phyloP scores from a whole-genome alignment of 2,113 vertebrate genomes.

The Hydrochoerus hydrochaeris region DNA sequence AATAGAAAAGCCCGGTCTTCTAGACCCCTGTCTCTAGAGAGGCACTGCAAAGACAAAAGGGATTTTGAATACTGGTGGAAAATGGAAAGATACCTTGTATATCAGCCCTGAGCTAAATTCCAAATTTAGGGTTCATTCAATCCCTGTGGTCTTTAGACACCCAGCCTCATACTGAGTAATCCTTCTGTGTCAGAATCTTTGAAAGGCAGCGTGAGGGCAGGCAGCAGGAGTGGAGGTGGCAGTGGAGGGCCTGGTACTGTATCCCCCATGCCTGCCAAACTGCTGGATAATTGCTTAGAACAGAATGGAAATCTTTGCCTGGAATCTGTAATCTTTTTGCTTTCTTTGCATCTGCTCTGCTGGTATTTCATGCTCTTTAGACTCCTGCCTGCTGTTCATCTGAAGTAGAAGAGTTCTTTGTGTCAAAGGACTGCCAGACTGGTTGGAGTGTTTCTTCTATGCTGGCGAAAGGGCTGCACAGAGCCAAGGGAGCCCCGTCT shows the following conservation, averaged over 20 bases:
- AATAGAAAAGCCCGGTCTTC: neutral
- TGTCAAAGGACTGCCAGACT: neutral
- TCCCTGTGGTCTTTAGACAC: slow-evolving; percentile 40
- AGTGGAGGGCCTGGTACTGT: neutral
- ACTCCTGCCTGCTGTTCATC: neutral
- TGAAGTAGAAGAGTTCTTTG: slow-evolving; percentile 18
- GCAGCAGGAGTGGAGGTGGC: neutral
- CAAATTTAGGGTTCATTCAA: neutral
- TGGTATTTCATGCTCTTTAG: neutral
- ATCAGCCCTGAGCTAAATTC: neutral
- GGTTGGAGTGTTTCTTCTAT: neutral
- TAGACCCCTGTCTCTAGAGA: neutral
- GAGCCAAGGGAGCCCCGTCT: neutral
- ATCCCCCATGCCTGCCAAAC: neutral
- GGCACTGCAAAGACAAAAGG: neutral
- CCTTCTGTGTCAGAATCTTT: slow-evolving; percentile 16
- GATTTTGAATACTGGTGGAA: neutral
- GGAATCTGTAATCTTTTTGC: neutral
- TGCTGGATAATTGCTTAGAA: neutral
- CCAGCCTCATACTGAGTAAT: neutral
- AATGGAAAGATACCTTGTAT: slow-evolving; percentile 16
- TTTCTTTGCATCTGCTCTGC: neutral
- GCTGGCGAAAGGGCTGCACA: neutral
- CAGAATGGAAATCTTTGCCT: neutral
- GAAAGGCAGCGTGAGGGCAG: neutral